Evolutionary conservation across 1,140 invertebrate genomes (phyloP).

Genomic region (Brevipalpus yothersi): DNA sequence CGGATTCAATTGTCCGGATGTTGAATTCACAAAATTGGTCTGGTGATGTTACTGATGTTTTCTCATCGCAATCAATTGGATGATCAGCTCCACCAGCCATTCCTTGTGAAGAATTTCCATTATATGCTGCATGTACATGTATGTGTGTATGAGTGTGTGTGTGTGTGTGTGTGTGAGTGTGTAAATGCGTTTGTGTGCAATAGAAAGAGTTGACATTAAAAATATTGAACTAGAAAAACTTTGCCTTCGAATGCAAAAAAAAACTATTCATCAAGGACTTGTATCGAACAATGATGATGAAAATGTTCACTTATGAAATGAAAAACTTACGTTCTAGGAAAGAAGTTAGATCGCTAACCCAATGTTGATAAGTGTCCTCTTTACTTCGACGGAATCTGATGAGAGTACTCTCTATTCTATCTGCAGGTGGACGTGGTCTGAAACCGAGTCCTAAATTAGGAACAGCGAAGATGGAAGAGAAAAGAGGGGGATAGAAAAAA

Average conservation of each 20-base stretch:
- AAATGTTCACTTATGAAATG: too few relatives aligned
- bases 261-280: too few relatives aligned
- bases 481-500: neutral
- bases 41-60: neutral
- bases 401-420: conserved; percentile 71
- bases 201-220: too few relatives aligned
- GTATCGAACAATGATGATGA: too few relatives aligned
- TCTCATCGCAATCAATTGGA: neutral
- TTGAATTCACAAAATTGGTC: conserved; percentile 44
- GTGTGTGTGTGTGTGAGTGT: too few relatives aligned
- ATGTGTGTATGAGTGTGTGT: too few relatives aligned
- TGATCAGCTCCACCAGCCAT: neutral
- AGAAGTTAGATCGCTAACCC: conserved; percentile 41
- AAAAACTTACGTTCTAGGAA: conserved; percentile 40
- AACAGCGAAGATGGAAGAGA: neutral
- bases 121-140: neutral
- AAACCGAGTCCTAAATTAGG: conserved; percentile 48
- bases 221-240: too few relatives aligned
- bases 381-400: conserved; percentile 60
- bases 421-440: conserved; percentile 61
- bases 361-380: conserved; percentile 46
- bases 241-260: too few relatives aligned
- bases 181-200: too few relatives aligned
- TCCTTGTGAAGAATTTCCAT: neutral
- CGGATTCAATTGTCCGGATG: conserved; percentile 27